Conservation (phyloP, 2,113 vertebrate species). For the Nansenia antarctica region DNA sequence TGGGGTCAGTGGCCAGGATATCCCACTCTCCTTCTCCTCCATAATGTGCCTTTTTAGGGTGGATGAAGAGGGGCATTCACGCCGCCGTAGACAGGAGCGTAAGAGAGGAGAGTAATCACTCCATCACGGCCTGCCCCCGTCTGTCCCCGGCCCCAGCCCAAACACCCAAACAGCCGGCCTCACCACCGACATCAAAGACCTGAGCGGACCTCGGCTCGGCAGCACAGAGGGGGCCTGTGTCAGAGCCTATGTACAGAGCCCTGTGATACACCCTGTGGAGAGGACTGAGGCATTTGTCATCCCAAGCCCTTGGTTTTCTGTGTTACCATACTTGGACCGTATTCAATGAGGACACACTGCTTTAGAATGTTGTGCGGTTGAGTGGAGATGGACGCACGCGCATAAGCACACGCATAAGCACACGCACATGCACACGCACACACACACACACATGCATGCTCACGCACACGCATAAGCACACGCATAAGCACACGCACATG, state of each 20-base stretch:
- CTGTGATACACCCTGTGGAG: constrained; percentile 13
- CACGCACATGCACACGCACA: too few species aligned
- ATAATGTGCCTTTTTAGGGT: constrained; percentile 82
- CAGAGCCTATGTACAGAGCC: constrained; percentile 16
- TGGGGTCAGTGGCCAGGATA: constrained; percentile 80
- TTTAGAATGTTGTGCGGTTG: too few species aligned
- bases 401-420: too few species aligned
- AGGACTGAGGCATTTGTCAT: constrained; percentile 2
- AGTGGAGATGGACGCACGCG: too few species aligned
- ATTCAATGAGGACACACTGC: too few species aligned
- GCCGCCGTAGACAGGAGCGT: constrained; percentile 72
- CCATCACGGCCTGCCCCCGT: constrained; percentile 74
- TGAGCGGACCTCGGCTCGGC: constrained; percentile 42
- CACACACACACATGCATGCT: too few species aligned
- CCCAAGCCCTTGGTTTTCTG: neutral
- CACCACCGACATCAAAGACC: constrained; percentile 72
- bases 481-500: too few species aligned
- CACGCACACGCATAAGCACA: too few species aligned
- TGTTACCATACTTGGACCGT: too few species aligned
- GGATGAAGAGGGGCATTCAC: constrained; percentile 82
- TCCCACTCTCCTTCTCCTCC: constrained; percentile 76
- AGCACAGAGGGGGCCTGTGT: constrained; percentile 63
- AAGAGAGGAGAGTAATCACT: constrained; percentile 75
- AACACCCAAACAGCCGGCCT: constrained; percentile 73
- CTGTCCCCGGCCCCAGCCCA: constrained; percentile 70